Percentiles rank a stretch among this genome's conserved stretches.
Conservation (phyloP, 1,140 invertebrate species). For the Sycophila sp. region DNA sequence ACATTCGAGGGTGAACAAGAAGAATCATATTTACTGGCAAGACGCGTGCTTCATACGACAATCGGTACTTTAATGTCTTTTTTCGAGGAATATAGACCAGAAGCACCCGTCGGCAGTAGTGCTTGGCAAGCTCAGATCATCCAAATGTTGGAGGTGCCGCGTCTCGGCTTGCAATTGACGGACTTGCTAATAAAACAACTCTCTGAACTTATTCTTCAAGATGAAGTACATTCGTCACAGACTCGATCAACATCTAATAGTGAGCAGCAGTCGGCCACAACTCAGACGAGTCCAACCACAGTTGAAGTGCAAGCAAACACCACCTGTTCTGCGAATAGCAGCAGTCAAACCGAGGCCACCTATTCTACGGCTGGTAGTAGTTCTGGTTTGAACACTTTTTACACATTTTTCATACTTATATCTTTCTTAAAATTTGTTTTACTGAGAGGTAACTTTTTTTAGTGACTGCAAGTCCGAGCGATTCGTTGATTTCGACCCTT, state of each 20-base stretch:
- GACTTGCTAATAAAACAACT: slow-evolving; percentile 58
- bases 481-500: background rate
- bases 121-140: slow-evolving; percentile 51
- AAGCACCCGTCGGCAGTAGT: slow-evolving; percentile 46
- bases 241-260: background rate
- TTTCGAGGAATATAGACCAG: slow-evolving; percentile 55
- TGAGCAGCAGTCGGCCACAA: background rate
- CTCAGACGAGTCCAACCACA: background rate
- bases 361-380: background rate
- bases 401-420: too few relatives aligned
- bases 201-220: slow-evolving; percentile 44
- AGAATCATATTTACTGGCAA: slow-evolving; percentile 40
- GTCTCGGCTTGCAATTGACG: slow-evolving; percentile 59
- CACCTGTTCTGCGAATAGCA: background rate
- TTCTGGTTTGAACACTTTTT: background rate
- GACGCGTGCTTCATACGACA: slow-evolving; percentile 57
- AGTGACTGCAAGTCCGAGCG: background rate
- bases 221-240: slow-evolving; percentile 9
- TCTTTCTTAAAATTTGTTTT: too few relatives aligned
- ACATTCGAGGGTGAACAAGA: background rate
- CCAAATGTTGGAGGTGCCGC: slow-evolving; percentile 54
- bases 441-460: too few relatives aligned
- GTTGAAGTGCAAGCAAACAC: background rate
- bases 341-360: background rate
- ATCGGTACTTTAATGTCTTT: slow-evolving; percentile 59